These are phyloP conservation scores for Emydoidea blandingii DNA, from an alignment of 2,797 vertebrate genomes.

Conservation along the genomic window DNA sequence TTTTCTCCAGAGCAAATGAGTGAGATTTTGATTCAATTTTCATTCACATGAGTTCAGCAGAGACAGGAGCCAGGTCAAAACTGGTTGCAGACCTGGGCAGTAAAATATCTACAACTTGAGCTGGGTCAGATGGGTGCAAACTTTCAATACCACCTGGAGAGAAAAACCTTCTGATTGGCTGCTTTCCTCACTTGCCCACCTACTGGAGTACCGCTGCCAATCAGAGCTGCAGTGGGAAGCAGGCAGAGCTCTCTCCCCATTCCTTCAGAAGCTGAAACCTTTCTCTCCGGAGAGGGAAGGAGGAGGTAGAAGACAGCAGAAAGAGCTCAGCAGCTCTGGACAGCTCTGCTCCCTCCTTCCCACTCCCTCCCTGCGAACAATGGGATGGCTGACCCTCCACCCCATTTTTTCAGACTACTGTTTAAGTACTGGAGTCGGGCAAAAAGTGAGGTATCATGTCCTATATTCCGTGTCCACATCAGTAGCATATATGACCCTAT, in stretches of 20 bases:
- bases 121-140: background rate
- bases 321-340: background rate
- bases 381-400: background rate
- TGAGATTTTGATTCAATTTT: background rate
- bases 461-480: background rate
- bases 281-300: background rate
- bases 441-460: background rate
- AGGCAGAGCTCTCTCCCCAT: background rate
- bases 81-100: background rate
- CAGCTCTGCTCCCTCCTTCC: background rate
- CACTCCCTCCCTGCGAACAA: background rate
- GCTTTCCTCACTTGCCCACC: background rate
- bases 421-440: background rate
- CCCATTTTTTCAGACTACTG: background rate
- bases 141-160: background rate
- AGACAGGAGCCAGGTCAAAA: accelerated
- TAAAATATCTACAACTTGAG: background rate
- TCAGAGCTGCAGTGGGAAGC: background rate
- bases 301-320: background rate
- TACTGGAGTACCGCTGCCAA: too few relatives aligned
- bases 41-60: background rate
- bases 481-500: background rate
- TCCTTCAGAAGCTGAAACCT: background rate
- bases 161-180: background rate
- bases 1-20: background rate